Base-by-base conservation (phyloP, 2,113 vertebrate genomes). In the Xyrauchen texanus region DNA sequence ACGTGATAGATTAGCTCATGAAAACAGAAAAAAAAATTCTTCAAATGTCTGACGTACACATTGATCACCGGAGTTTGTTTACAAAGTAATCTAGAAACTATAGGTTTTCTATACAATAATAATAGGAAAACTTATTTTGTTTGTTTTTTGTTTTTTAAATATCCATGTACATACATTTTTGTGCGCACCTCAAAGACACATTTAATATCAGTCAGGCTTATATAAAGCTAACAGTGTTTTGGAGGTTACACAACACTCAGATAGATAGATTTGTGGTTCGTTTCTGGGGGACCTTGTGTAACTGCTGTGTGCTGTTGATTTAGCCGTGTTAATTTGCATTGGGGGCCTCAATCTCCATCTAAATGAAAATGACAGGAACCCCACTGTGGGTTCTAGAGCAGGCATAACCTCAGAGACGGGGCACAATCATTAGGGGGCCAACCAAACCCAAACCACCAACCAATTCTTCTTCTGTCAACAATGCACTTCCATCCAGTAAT, bases 11-110 rank as follows among this genome's bases (percentile, higher is more conserved):
- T 82, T 72, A 74, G 74, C 83, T 76, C 52, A 12, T 9, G 46
- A 74, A 77, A 81, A 78, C 80, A 83, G 84, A 83, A 80, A 83
- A 81, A 77, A 79, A 51, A 51, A 71, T 65, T 67, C 66, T 81
- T 80, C 46, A 77, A 75, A 79, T 85, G 75, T 88, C 84, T 82
- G 79, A 71, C 9, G 65, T 6, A 77, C 49, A 49, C 16, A 51
- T 60, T 70, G 55, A 62, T 67, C 10, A 61, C 6, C 74, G 77
- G 85, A 61, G 47, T 61, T 21, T 49, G 16, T 77, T 82, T 21
- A 72, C 52, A 7, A 62, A 64, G 15, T 16, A 42, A 64, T 11
- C 47, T 53, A 21, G 44, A 60, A 70, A 51, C 61, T 62, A 10
- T 53, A 79, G 52, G 16, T 53, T 0, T 46, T 69, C 5, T 49